Evolutionary conservation across 2,797 vertebrate species (phyloP), one percentile per base, ranked within the genome.

Genomic region (Epinephelus coioides): DNA sequence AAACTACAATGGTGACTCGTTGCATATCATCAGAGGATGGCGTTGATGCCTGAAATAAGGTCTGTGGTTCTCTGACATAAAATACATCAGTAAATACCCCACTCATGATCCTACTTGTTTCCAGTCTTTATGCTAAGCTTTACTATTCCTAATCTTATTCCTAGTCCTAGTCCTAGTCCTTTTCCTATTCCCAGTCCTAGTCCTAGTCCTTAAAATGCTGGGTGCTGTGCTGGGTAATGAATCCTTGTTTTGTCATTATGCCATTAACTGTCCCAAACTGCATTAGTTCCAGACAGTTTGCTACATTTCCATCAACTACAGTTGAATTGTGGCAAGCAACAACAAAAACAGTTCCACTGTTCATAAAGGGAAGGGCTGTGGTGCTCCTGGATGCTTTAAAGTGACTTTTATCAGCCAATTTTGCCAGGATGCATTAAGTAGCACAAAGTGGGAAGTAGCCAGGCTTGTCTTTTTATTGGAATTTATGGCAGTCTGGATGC

Each of bases 341-440:
- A 51, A 19, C 15, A 63, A 46, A 18, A 66, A 38, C 60, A 43
- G 7, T 61, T 47, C 54, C 38, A 34, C 49, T 53, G 51, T 71
- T 79, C 62, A 60, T 21, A 66, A 72, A 44, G 67, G 46, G 59
- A 73, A 59, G 21, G 2, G 23, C 69, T 72, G 23, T 54, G n/a
- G 59, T 63, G 61, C 70, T 55, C 49, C 53, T 40, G n/a, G 14
- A 78, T 55, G 19, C 64, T 61, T 83, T 49, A 64, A 18, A 75
- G 17, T 65, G 57, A 84, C 57, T 82, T 79, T 72, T 69, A 76
- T 68, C 60, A 76, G 43, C 53, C 40, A 54, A 34, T 78, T 76
- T 73, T 72, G 44, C 55, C 62, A 69, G 62, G 63, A 68, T 17
- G 15, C 69, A 83, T 78, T 73, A 76, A 63, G 27, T 66, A 50